Evolutionary conservation across 2,113 vertebrate genomes (phyloP).

Genomic region (Sporophila hypoxantha): DNA sequence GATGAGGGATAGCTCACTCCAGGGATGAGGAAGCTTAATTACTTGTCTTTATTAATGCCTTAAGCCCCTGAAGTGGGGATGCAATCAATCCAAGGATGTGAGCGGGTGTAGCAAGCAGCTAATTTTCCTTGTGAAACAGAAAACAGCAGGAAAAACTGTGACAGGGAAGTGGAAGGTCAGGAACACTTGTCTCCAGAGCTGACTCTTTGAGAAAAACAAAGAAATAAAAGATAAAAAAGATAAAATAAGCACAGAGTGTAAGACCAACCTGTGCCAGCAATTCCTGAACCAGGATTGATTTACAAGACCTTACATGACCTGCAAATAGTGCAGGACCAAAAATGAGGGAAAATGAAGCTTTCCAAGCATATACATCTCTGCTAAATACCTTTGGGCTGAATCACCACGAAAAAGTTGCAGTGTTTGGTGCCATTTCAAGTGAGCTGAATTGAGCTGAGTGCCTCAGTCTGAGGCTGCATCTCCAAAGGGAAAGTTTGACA

Average conservation of each 20-base stretch:
- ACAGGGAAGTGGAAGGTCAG: not conserved
- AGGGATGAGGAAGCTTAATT: not conserved
- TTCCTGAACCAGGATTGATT: not conserved
- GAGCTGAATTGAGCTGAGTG: not conserved
- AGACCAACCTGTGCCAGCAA: not conserved
- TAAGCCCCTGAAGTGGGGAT: not conserved
- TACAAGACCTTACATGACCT: not conserved
- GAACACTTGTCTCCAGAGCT: not conserved
- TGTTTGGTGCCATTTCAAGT: not conserved
- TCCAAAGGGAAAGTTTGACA: not conserved
- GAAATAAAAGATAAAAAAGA: not conserved
- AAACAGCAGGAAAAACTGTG: not conserved
- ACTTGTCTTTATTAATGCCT: not conserved
- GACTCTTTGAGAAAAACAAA: not conserved
- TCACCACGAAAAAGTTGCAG: not conserved
- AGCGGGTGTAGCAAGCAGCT: rapidly evolving
- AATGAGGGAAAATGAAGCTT: not conserved
- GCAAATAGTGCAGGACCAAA: not conserved
- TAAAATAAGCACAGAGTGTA: not conserved
- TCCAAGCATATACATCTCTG: not conserved
- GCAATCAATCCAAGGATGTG: not conserved
- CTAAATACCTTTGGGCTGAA: not conserved
- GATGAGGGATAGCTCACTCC: not conserved
- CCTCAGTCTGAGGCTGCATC: not conserved
- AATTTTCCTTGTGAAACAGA: not conserved